A percentile compares a stretch with the other conserved stretches of the same genome.
Evolutionary conservation across 2,888 invertebrate species (phyloP).

Genomic region (Hypsopygia costalis): DNA sequence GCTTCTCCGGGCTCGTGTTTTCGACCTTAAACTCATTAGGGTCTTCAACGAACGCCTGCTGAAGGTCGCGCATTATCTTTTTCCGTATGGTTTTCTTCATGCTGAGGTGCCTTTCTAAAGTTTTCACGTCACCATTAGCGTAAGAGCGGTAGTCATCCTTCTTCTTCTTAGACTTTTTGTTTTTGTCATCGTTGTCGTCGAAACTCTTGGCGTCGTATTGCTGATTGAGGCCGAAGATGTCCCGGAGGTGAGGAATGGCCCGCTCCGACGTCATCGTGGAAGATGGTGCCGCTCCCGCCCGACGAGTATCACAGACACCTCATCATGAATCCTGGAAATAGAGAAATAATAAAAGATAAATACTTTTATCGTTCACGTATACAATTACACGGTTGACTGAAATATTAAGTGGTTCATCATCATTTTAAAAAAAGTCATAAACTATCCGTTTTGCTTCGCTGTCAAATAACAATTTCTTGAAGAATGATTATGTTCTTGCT

Average conservation of each 20-base stretch:
- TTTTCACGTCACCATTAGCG: constrained; percentile 85
- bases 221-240: constrained; percentile 84
- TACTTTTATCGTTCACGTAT: no score
- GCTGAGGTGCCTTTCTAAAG: constrained; percentile 89
- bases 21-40: constrained; percentile 87
- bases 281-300: constrained; percentile 41
- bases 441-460: no score
- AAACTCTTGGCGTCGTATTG: constrained; percentile 70
- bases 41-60: constrained; percentile 87
- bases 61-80: constrained; percentile 91
- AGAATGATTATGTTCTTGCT: no score
- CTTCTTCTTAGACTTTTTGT: constrained; percentile 81
- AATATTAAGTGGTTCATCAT: no score
- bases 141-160: constrained; percentile 86
- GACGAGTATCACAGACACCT: constrained; percentile 53
- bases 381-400: no score
- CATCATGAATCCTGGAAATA: constrained; percentile 68
- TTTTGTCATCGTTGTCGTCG: constrained; percentile 74
- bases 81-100: constrained; percentile 93
- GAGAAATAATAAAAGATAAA: constrained; percentile 25
- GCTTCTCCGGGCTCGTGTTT: constrained; percentile 84
- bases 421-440: no score
- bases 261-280: constrained; percentile 84
- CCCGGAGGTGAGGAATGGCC: constrained; percentile 88
- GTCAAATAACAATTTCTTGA: no score